These are phyloP conservation scores for Gulo gulo DNA, from an alignment of 2,113 vertebrate genomes.

Conservation along the genomic window DNA sequence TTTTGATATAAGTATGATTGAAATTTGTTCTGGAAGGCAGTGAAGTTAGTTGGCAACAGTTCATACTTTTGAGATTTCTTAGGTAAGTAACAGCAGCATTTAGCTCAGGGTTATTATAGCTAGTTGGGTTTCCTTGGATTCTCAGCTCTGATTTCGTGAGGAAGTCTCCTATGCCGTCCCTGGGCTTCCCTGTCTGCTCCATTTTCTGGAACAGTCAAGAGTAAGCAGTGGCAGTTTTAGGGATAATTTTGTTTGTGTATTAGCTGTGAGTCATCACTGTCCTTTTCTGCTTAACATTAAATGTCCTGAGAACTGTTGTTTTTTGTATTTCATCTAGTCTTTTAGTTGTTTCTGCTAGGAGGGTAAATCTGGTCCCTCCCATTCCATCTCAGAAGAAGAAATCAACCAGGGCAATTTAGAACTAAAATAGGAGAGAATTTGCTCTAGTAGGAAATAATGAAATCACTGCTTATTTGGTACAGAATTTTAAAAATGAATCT, in stretches of 20 bases:
- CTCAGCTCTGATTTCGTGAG: background rate
- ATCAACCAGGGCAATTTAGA: background rate
- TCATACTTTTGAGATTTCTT: background rate
- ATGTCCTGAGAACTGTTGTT: background rate
- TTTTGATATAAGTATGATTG: background rate
- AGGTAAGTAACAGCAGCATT: background rate
- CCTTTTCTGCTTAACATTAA: background rate
- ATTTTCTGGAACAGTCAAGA: background rate
- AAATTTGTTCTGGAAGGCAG: background rate
- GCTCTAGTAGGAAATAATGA: background rate
- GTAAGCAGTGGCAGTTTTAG: background rate
- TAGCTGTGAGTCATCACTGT: background rate
- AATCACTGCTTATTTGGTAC: background rate
- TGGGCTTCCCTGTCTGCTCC: background rate
- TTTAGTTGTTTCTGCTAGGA: background rate
- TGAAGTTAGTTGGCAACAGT: background rate
- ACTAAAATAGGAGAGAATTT: background rate
- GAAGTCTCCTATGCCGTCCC: background rate
- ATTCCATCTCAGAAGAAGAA: background rate
- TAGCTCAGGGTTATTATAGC: background rate
- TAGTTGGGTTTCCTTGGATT: background rate
- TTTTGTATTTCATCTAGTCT: background rate
- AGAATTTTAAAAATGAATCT: background rate
- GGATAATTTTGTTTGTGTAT: background rate
- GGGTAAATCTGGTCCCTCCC: background rate